Evolutionary conservation across 2,113 vertebrate genomes (phyloP), one percentile per base, ranked within the genome.

Genomic region (Ascaphus truei): DNA sequence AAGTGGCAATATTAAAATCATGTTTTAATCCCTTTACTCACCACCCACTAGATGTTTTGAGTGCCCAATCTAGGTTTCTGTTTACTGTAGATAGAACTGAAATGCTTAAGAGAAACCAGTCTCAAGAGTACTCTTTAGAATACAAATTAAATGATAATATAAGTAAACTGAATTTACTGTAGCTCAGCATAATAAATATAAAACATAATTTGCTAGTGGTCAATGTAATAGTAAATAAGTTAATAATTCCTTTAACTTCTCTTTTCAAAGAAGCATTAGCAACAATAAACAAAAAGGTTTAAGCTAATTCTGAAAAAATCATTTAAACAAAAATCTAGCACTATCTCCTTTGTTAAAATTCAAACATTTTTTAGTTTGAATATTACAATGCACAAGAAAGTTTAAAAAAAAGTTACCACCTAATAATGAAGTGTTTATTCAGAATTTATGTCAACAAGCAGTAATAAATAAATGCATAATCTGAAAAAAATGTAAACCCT

Each of bases 61-160:
- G n/a, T n/a, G n/a, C n/a, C n/a, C n/a, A n/a, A n/a, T n/a, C n/a
- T n/a, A n/a, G n/a, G n/a, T n/a, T n/a, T n/a, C n/a, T n/a, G n/a
- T n/a, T n/a, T n/a, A n/a, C 93, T 95, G 95, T 90, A 93, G 91
- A 89, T 86, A 87, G 88, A 85, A 83, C 72, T 56, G 26, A 78
- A 80, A 83, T 90, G 90, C 89, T 84, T 83, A 85, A 84, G 85
- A 88, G 85, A 84, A 84, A 88, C 89, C 81, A 82, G 85, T 91
- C 95, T 93, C 94, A 79, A 77, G 94, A 93, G 94, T 81, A 87
- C 85, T 89, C 89, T 92, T 88, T 85, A 80, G 94, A 93, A 93
- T 94, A 95, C 94, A 96, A 96, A 98, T 95, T 91, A 93, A 95
- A 91, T 90, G 91, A 94, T 95, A 93, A 95, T 94, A 93, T 93